Percentiles rank a stretch among this genome's conserved stretches.
Evolutionary conservation across 1,140 invertebrate genomes (phyloP).

Genomic region (Melipona quadrifasciata): DNA sequence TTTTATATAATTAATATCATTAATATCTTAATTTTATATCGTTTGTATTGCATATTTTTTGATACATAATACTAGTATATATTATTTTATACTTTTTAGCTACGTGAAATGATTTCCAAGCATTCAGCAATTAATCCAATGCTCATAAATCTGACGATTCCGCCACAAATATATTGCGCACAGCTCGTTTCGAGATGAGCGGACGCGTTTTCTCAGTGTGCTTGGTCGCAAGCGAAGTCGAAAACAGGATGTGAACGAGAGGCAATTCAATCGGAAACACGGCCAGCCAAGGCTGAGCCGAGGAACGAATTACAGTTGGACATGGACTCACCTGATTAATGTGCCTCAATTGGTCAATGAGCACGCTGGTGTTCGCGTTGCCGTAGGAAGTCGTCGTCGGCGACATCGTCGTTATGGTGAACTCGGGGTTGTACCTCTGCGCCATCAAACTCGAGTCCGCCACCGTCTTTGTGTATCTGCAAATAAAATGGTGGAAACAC

Average conservation of each 20-base stretch:
- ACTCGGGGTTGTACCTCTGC: slow-evolving; percentile 87
- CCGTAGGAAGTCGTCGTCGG: slow-evolving; percentile 75
- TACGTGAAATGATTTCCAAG: no score
- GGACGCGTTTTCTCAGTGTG: neutral
- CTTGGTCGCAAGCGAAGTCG: neutral
- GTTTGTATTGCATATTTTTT: neutral
- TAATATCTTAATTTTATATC: neutral
- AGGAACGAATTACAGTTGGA: slow-evolving; percentile 54
- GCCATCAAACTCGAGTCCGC: slow-evolving; percentile 84
- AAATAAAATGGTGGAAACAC: slow-evolving; percentile 51
- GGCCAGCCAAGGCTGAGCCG: slow-evolving; percentile 50
- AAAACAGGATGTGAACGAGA: slow-evolving; percentile 35
- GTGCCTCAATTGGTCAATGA: slow-evolving; percentile 86
- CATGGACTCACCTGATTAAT: slow-evolving; percentile 84
- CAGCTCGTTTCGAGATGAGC: neutral
- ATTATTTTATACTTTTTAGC: no score
- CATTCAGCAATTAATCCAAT: no score
- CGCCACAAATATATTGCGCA: no score
- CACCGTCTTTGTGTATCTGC: slow-evolving; percentile 85
- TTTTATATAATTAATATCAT: neutral
- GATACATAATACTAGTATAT: no score
- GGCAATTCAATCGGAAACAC: slow-evolving; percentile 51
- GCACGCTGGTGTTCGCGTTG: slow-evolving; percentile 83
- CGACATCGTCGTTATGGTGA: slow-evolving; percentile 79
- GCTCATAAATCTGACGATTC: neutral